Evolutionary conservation across 1,140 invertebrate species (phyloP).

Genomic region (Polypedilum vanderplanki): DNA sequence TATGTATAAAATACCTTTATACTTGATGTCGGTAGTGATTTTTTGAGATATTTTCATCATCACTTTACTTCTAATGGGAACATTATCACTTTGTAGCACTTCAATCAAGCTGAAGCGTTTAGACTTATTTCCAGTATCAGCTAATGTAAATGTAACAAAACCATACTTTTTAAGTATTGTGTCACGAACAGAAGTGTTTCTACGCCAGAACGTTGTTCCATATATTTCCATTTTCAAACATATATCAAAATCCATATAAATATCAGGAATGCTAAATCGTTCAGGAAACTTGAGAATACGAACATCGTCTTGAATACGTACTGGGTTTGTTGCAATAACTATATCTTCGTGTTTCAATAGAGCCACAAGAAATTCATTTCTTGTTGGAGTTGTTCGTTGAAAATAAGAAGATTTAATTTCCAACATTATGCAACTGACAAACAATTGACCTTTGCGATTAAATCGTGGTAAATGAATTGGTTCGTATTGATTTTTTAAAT

Average conservation of each 20-base stretch:
- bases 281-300: background rate
- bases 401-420: background rate
- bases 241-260: background rate
- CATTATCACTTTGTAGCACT: background rate
- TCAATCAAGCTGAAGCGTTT: background rate
- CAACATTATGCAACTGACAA: background rate
- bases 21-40: background rate
- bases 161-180: slow-evolving; percentile 20
- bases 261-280: background rate
- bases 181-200: background rate
- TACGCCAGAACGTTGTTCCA: slow-evolving; percentile 19
- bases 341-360: background rate
- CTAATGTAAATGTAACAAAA: background rate
- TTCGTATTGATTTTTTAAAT: background rate
- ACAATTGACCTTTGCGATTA: background rate
- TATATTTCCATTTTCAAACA: background rate
- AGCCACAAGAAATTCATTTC: background rate
- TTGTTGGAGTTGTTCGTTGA: background rate
- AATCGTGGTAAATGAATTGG: no score
- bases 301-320: background rate
- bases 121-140: background rate
- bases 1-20: background rate
- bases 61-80: background rate
- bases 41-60: background rate
- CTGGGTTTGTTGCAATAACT: background rate